phyloP scores from a whole-genome alignment of 2,888 invertebrate species.

The Lycaena phlaeas region DNA sequence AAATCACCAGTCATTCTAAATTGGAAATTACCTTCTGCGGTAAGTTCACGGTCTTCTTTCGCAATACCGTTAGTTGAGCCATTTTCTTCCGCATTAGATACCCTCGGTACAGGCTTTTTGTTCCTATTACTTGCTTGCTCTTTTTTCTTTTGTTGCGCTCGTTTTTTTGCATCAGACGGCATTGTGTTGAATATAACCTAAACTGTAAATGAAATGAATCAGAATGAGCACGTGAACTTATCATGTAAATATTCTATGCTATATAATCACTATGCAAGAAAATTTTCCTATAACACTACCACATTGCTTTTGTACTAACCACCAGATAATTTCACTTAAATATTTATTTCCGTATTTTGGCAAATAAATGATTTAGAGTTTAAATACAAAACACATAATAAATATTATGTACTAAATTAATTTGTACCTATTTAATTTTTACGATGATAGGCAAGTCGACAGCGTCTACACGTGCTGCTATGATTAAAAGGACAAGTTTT shows the following conservation, averaged over 20 bases:
- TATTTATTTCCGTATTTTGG: no score
- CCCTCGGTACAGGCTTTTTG: conserved; percentile 66
- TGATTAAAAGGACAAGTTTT: conserved; percentile 45
- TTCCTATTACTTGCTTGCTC: conserved; percentile 88
- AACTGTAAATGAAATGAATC: conserved; percentile 18
- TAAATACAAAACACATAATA: not conserved
- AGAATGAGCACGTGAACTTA: conserved; percentile 19
- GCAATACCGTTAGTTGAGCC: conserved; percentile 55
- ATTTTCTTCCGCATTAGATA: conserved; percentile 68
- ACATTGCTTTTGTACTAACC: not conserved
- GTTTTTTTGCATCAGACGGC: conserved; percentile 99
- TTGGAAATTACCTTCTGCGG: conserved; percentile 76
- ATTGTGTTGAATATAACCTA: conserved; percentile 63
- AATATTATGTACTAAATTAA: conserved; percentile 28
- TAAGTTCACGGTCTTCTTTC: conserved; percentile 74
- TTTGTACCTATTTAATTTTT: conserved; percentile 30
- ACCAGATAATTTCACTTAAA: not conserved
- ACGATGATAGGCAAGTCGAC: conserved; percentile 45
- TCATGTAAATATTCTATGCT: conserved; percentile 15
- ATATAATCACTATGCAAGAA: conserved; percentile 1
- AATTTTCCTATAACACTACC: conserved; percentile 3
- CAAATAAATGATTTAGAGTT: no score
- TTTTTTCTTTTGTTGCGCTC: conserved; percentile 97
- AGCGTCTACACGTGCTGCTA: conserved; percentile 67
- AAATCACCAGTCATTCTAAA: no score